phyloP scores from a whole-genome alignment of 1,140 invertebrate species.

The Heterodera schachtii region DNA sequence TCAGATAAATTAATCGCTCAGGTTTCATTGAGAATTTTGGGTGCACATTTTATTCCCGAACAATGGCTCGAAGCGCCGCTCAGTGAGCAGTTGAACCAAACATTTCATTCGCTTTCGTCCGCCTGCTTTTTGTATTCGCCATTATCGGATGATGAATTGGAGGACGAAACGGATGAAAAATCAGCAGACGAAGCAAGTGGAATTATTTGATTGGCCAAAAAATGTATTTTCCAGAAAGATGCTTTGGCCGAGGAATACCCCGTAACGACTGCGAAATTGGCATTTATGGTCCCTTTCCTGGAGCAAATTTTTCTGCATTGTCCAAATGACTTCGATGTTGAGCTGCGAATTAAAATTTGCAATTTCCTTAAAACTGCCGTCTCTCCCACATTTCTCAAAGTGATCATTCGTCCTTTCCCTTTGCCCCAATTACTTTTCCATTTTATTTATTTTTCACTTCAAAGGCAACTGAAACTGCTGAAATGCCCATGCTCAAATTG shows the following conservation, averaged over 20 bases:
- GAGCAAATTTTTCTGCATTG: constrained; percentile 33
- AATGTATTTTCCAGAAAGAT: constrained; percentile 13
- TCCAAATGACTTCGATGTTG: constrained; percentile 35
- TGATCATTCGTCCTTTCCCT: constrained; percentile 1
- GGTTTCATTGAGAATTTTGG: constrained; percentile 74
- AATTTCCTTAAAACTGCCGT: constrained; percentile 47
- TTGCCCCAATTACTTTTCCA: no score
- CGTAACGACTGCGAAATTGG: constrained; percentile 45
- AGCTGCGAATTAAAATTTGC: constrained; percentile 57
- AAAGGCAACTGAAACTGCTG: constrained; percentile 4
- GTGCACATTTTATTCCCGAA: constrained; percentile 79
- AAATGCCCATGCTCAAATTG: constrained; percentile 18
- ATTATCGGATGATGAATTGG: constrained; percentile 36
- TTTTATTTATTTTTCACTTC: not conserved
- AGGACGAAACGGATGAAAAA: not conserved
- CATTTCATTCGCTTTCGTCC: constrained; percentile 71
- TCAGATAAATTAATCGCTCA: constrained; percentile 73
- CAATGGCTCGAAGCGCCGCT: constrained; percentile 79
- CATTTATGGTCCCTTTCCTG: constrained; percentile 45
- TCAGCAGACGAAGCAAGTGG: no score
- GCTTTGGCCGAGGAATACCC: constrained; percentile 32
- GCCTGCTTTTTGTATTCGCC: constrained; percentile 37
- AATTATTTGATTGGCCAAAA: no score
- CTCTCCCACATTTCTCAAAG: constrained; percentile 41
- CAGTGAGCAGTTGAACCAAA: constrained; percentile 70